Base-by-base conservation (phyloP, 1,140 invertebrate genomes). In the Eciton burchellii region DNA sequence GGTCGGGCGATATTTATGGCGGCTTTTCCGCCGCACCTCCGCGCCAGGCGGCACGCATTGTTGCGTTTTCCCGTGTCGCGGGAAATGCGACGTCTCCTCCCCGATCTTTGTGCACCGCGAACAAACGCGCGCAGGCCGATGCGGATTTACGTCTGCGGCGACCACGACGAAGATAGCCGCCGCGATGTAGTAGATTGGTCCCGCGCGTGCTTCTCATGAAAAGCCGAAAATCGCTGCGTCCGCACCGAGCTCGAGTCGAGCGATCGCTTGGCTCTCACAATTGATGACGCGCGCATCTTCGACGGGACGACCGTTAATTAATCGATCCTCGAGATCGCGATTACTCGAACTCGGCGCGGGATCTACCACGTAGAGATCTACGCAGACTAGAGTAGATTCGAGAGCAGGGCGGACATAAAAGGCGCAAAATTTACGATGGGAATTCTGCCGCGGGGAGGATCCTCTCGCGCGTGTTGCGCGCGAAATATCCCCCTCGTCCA, bases 11-110 rank as follows among this genome's bases (percentile, higher is more conserved):
- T 74, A 83, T 83, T 83, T 77, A 79, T 56, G 72, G 21, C 63
- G 72, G 21, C 63, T 49, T 14, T 49, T 79, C 52, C 49, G n/a
- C 52, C 2, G 74, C 21, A 47, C 12, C 19, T 56, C 49, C 43
- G n/a, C 49, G 8, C 62, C 74, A 35, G 74, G 74, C n/a, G n/a
- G 70, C 70, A 79, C 63, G 74, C 63, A 79, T 79, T 79, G 74
- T 79, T 56, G 63, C 52, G 35, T 79, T n/a, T n/a, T 19, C 49
- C 35, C 16, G 16, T 79, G 43, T 70, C 63, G 19, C 19, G 2
- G 60, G 16, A 29, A 35, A 57, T 12, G 35, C 35, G 35, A 68
- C 74, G 45, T 62, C 0, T 43, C 19, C 24, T 12, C 19, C 24
- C 6, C 49, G 24, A 9, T 16, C 63, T 70, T 79, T 68, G 63